phyloP scores from a whole-genome alignment of 2,113 vertebrate genomes.

The Lasiurus cinereus region DNA sequence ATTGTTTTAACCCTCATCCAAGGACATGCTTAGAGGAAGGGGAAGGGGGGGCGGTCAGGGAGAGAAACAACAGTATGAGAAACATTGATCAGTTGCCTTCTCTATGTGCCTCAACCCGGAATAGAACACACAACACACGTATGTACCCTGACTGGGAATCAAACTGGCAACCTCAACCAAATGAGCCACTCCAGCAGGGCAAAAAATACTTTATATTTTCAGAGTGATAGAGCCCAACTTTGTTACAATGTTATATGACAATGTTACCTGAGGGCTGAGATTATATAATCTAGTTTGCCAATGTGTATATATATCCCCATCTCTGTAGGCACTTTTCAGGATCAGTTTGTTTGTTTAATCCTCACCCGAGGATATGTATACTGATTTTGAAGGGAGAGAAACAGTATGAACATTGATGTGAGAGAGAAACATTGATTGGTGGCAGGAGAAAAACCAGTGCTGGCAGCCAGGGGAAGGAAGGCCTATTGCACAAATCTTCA shows the following conservation, averaged over 20 bases:
- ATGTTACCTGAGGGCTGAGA: background rate
- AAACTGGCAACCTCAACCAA: background rate
- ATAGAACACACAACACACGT: background rate
- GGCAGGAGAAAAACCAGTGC: too few relatives aligned
- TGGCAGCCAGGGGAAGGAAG: too few relatives aligned
- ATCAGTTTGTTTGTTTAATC: background rate
- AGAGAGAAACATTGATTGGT: background rate
- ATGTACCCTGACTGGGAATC: background rate
- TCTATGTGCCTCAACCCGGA: background rate
- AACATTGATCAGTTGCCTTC: background rate
- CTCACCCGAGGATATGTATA: background rate
- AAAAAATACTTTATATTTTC: background rate
- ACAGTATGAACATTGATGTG: background rate
- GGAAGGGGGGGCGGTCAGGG: too few relatives aligned
- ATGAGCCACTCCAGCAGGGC: background rate
- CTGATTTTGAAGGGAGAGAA: background rate
- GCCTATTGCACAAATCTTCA: too few relatives aligned
- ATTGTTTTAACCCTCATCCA: background rate
- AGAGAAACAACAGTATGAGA: background rate
- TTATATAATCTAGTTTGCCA: slow-evolving; percentile 10
- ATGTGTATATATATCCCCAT: background rate
- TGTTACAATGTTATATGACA: background rate
- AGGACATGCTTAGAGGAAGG: background rate
- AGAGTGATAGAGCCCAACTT: background rate
- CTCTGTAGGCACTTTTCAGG: background rate